Percentiles rank a stretch among this genome's conserved stretches.
These are phyloP conservation scores for Anastrepha ludens DNA, from an alignment of 1,140 invertebrate genomes.

Conservation along the genomic window DNA sequence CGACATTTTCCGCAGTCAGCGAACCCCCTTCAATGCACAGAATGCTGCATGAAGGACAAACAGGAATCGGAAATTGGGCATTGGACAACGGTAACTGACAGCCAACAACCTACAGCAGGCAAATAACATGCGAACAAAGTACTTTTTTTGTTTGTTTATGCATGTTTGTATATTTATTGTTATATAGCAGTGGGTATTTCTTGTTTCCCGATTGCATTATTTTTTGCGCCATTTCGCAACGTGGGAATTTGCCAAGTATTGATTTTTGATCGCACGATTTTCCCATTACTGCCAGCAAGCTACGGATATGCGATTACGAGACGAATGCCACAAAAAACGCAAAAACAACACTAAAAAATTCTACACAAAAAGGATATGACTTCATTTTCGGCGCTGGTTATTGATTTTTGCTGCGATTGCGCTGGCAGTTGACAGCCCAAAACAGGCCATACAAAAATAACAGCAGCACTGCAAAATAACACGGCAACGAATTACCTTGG, in stretches of 20 bases:
- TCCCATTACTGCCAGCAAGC: constrained; percentile 23
- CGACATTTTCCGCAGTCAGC: not conserved
- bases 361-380: not conserved
- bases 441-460: too few species aligned
- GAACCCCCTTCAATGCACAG: not conserved
- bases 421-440: not conserved
- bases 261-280: constrained; percentile 17
- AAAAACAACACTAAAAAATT: not conserved
- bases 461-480: not conserved
- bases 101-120: not conserved
- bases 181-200: not conserved
- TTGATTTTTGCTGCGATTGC: constrained; percentile 28
- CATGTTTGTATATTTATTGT: too few species aligned
- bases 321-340: not conserved
- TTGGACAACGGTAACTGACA: not conserved
- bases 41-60: not conserved
- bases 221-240: not conserved
- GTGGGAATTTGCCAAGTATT: constrained; percentile 36
- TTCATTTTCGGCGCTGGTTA: not conserved
- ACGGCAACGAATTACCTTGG: not conserved
- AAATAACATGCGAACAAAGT: not conserved
- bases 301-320: constrained; percentile 1
- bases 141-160: not conserved
- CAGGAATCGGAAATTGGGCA: not conserved
- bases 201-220: not conserved